These are phyloP conservation scores for Lypha dubia DNA, from an alignment of 2,888 invertebrate genomes.

Conservation along the genomic window DNA sequence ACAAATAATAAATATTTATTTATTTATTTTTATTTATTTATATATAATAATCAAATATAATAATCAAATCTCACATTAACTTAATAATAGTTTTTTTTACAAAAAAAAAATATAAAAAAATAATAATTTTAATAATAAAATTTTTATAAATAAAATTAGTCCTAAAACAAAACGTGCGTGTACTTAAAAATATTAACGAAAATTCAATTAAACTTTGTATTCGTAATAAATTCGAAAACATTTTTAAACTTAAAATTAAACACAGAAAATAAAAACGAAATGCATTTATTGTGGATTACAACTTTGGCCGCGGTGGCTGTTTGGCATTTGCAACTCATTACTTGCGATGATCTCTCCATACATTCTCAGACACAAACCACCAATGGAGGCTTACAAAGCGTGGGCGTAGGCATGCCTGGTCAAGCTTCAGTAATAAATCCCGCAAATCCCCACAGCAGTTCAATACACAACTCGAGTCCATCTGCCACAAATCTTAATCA, in stretches of 20 bases:
- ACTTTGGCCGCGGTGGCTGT: conserved; percentile 71
- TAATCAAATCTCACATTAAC: conserved; percentile 43
- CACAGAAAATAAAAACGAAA: conserved; percentile 48
- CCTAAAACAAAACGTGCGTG: conserved; percentile 60
- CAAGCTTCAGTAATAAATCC: conserved; percentile 54
- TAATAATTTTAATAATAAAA: conserved; percentile 24
- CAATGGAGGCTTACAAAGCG: conserved; percentile 58
- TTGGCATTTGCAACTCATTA: conserved; percentile 73
- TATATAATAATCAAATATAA: no score
- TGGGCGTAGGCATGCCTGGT: conserved; percentile 20
- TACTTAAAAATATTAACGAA: conserved; percentile 58
- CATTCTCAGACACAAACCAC: conserved; percentile 59
- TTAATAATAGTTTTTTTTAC: conserved; percentile 16
- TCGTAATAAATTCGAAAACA: background rate
- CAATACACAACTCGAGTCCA: conserved; percentile 53
- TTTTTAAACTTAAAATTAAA: conserved; percentile 2
- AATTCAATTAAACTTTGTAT: background rate
- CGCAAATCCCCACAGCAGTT: conserved; percentile 21
- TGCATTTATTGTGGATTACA: conserved; percentile 74
- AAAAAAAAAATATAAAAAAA: background rate
- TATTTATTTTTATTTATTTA: no score
- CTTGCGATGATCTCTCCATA: conserved; percentile 74
- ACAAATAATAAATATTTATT: conserved; percentile 54
- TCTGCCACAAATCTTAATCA: conserved; percentile 68
- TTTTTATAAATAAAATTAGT: conserved; percentile 62